Base-by-base conservation (phyloP, 2,888 invertebrate species). In the Meta bourneti region DNA sequence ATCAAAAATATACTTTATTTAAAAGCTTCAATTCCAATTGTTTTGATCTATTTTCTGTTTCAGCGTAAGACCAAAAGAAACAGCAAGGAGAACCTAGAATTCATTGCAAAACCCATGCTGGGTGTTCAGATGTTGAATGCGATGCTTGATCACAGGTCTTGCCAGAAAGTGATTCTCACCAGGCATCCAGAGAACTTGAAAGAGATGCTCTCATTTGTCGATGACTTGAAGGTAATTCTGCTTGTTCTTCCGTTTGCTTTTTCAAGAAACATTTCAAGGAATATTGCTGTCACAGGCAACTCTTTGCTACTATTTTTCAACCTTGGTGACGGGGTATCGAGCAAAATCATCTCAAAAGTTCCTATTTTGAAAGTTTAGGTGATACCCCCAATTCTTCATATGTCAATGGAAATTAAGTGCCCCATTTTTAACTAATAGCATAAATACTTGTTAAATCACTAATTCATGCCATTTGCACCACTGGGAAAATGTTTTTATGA, bases 11-110 rank as follows among this genome's bases (percentile, higher is more conserved):
- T 34, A 34, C 34, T 34, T 34, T 34, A n/a, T 34, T 34, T 34
- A 34, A 34, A 4, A 34, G 34, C 34, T 34, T 34, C 4, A 2
- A 34, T 61, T 61, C 9, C 7, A 79, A 54, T 51, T 51, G 16
- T 6, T 77, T 7, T 16, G n/a, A 34, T 77, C 13, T 51, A 79
- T 54, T 48, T 70, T 70, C 11, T 71, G 7, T 82, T 51, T 6
- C 16, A 84, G 84, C 84, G 74, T 34, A 84, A 75, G 20, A 16
- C 54, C 11, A 84, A 61, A 61, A 75, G 34, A 9, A 52, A 72
- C 7, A 19, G 6, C 6, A 19, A 82, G 2, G 1, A 16, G 72
- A 83, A 16, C 51, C 16, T 49, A 34, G 13, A 61, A 9, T 61
- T 61, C 16, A 61, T 6, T 51, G 7, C 20, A 11, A 72, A 83